Evolutionary conservation across 2,888 invertebrate genomes (phyloP), one percentile per base, ranked within the genome.

Genomic region (Eupeodes latifasciatus): DNA sequence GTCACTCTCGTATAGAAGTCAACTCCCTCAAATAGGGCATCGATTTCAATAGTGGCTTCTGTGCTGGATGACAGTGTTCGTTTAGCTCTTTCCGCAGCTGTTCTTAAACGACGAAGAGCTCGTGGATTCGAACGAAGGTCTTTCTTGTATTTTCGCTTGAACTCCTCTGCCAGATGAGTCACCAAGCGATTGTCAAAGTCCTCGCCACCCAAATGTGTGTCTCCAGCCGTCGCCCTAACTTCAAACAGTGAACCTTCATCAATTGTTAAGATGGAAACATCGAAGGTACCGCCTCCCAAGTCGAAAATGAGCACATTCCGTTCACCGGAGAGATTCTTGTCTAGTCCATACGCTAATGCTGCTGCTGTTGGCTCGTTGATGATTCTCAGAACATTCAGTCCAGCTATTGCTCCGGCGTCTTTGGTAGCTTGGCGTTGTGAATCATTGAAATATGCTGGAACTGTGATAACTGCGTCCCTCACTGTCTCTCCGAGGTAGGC

Each of bases 191-290:
- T 97, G 89, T 98, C 98, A 90, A 97, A 97, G 94, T 98, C 98
- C 94, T 98, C 98, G 89, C 98, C 98, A 91, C 98, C 98, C 94
- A 98, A 95, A 92, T 98, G 98, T 81, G 98, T 98, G 92, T 98
- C 98, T 89, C 98, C 98, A 85, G 98, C 97, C 14, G 98, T 99
- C 9, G 98, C 97, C 98, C 98, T 69, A 12, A 69, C 67, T 69
- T 69, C 67, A 5, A 69, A 69, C 0, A 69, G 51, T 0, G 67
- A 69, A 27, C 67, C 67, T 16, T 69, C 67, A 94, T 98, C 98
- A 92, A 99, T 99, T 90, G 98, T 98, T 91, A 99, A 94, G 91
- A 99, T 97, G 84, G 98, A 98, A 51, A 98, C 98, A 94, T 99
- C 98, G 93, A 99, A 98, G 90, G 98, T 98, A 91, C 98, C 98